These are phyloP conservation scores for Cosmia pyralina DNA, from an alignment of 2,888 invertebrate genomes.

Conservation along the genomic window DNA sequence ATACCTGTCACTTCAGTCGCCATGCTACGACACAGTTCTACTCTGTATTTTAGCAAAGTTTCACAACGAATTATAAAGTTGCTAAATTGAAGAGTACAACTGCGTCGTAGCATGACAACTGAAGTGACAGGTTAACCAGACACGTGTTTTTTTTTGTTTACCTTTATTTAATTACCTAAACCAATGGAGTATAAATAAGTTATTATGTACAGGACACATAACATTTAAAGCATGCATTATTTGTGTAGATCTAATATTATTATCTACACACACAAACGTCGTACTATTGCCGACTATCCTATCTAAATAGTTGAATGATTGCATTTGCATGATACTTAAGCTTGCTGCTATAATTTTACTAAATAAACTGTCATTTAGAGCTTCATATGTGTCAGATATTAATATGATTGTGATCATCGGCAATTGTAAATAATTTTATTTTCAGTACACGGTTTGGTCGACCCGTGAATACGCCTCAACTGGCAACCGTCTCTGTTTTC, in stretches of 20 bases:
- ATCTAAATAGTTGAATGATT: conserved; percentile 40
- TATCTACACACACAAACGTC: conserved; percentile 40
- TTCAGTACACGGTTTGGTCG: conserved; percentile 87
- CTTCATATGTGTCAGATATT: conserved; percentile 2
- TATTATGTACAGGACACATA: conserved; percentile 2
- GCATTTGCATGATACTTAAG: conserved; percentile 43
- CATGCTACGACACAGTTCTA: too few species aligned
- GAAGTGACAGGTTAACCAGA: too few species aligned
- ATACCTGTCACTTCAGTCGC: too few species aligned
- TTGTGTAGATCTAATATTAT: conserved; percentile 4
- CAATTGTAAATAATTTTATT: conserved; percentile 76
- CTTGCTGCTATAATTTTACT: conserved; percentile 27
- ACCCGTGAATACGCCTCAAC: conserved; percentile 89
- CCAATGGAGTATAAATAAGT: not conserved
- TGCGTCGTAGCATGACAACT: too few species aligned
- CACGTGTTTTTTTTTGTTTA: too few species aligned
- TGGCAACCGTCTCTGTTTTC: conserved; percentile 92
- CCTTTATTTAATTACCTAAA: too few species aligned
- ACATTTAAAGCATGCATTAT: conserved; percentile 15
- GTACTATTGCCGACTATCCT: conserved; percentile 70
- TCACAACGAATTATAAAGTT: too few species aligned
- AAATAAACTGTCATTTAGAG: not conserved
- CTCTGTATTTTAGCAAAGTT: too few species aligned
- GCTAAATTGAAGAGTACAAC: too few species aligned
- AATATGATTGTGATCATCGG: conserved; percentile 57